phyloP scores from a whole-genome alignment of 2,888 invertebrate species.

The Melinopterus prodromus region DNA sequence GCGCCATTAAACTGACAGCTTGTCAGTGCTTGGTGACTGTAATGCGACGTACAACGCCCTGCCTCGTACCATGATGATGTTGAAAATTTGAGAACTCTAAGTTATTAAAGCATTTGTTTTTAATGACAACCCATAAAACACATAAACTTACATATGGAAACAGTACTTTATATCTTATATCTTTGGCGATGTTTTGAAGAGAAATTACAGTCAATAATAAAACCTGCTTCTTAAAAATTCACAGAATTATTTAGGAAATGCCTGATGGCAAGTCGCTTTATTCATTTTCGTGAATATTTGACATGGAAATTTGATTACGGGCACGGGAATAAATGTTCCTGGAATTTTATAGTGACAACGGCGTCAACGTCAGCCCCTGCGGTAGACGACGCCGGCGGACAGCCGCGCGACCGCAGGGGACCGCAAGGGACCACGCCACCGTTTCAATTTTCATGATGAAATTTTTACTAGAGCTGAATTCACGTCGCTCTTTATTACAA shows the following conservation, averaged over 20 bases:
- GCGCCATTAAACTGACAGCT: slow-evolving; percentile 51
- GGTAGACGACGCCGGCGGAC: background rate
- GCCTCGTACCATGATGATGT: no score
- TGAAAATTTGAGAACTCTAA: no score
- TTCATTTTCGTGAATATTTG: background rate
- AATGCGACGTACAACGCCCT: slow-evolving; percentile 49
- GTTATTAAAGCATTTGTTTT: no score
- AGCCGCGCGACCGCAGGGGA: background rate
- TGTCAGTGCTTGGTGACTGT: slow-evolving; percentile 52
- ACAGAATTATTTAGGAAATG: background rate
- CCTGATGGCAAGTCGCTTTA: background rate
- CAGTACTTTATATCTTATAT: no score
- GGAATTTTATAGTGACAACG: slow-evolving; percentile 29
- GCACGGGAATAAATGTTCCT: slow-evolving; percentile 27
- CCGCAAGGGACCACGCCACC: background rate
- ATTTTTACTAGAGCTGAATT: slow-evolving; percentile 17
- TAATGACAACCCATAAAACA: no score
- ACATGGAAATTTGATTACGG: slow-evolving; percentile 22
- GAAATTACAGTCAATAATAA: background rate
- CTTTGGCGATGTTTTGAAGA: no score
- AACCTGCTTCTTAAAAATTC: background rate
- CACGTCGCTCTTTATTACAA: slow-evolving; percentile 10
- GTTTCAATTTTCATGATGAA: slow-evolving; percentile 22
- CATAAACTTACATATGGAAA: no score
- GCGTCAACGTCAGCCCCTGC: slow-evolving; percentile 21